Base-by-base conservation (phyloP, 1,140 invertebrate genomes). In the Brachystomella parvula region DNA sequence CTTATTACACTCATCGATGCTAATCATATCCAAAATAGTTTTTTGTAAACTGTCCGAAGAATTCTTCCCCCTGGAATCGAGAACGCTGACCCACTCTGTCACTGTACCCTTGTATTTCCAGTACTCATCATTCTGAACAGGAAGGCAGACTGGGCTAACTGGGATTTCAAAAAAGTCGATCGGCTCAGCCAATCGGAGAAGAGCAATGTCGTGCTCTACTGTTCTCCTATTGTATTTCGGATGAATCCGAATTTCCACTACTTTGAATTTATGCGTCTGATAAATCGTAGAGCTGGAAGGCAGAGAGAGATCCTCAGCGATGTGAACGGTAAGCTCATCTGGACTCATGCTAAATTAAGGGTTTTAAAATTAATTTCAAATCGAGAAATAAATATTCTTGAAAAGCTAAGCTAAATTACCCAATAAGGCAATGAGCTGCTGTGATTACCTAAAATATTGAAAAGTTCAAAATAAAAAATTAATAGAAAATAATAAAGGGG, bases 141-240 rank as follows among this genome's bases (percentile, higher is more conserved):
- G 60, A 9, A 62, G 33, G 26, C 60, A 62, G 12, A 39, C 60
- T 3, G 60, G 61, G 17, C 24, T 12, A 24, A 62, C 9, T 12
- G 33, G 33, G n/a, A 26, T 62, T 47, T 39, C 60, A 29, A 62
- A 62, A 26, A 68, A 63, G 29, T 62, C 21, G 0, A 71, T 66
- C 6, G 63, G 63, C 0, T 68, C 59, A 3, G 32, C 17, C 47
- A 71, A 32, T 29, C 33, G 53, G 29, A 71, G 29, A 6, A 71
- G 53, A 0, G 69, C 69, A 60, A 71, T 67, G 53, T 71, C 69
- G 53, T 71, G 61, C 19, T 65, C 59, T 26, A 65, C 47, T 2
- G 26, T 64, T 53, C 32, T 31, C 3, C 33, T 32, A 64, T 64
- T 61, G 39, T 64, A 68, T 30, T 64, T 15, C 1, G 61, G 28